A percentile compares a stretch with the other conserved stretches of the same genome.
Evolutionary conservation across 2,113 vertebrate species (phyloP).

Genomic region (Leptodactylus fuscus): DNA sequence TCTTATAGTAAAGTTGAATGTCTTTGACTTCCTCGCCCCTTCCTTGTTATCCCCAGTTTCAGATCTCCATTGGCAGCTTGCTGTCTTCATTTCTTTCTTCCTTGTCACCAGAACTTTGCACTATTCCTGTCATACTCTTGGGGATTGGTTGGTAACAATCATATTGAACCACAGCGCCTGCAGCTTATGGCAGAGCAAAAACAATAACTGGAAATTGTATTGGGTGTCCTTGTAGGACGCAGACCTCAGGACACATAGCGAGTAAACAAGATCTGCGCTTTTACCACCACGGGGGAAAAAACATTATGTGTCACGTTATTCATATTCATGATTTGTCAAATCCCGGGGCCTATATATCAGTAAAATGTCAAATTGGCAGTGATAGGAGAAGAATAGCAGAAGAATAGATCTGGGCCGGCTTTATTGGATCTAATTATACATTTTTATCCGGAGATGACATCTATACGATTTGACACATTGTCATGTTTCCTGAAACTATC

Average conservation of each 20-base stretch:
- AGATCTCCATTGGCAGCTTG: not conserved
- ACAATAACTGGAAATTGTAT: constrained; percentile 32
- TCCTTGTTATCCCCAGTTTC: not conserved
- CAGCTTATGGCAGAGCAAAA: constrained; percentile 1
- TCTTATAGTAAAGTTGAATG: not conserved
- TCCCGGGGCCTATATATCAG: constrained; percentile 27
- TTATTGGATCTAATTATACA: constrained; percentile 40
- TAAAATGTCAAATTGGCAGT: constrained; percentile 37
- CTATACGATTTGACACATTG: constrained; percentile 40
- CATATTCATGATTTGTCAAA: constrained; percentile 30
- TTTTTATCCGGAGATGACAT: constrained; percentile 23
- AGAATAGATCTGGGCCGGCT: not conserved
- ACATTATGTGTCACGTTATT: not conserved
- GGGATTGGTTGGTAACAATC: constrained; percentile 40
- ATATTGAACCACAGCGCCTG: constrained; percentile 22
- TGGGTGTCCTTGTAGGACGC: constrained; percentile 39
- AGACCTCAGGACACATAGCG: constrained; percentile 6
- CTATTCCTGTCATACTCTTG: constrained; percentile 6
- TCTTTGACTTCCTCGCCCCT: not conserved
- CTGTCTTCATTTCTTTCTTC: not conserved
- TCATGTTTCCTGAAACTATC: not conserved
- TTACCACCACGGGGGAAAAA: not conserved
- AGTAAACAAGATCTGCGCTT: constrained; percentile 21
- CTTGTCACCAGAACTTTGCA: constrained; percentile 11
- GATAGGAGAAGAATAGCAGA: constrained; percentile 5